A percentile compares a stretch with the other conserved stretches of the same genome.
Conservation (phyloP, 2,113 vertebrate genomes). For the Perca flavescens region DNA sequence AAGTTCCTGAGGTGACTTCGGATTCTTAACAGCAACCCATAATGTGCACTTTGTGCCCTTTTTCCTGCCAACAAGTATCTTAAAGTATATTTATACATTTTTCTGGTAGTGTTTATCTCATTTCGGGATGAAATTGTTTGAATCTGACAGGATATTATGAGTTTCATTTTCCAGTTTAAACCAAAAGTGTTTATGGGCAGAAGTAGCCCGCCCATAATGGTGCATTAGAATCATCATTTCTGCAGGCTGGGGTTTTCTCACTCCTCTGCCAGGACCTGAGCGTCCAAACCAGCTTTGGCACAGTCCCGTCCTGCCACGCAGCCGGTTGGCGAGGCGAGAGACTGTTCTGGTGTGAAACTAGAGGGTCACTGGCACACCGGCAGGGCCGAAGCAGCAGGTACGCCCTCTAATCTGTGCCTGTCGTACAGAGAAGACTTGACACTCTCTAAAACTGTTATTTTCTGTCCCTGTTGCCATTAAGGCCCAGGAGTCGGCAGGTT, state of each 20-base stretch:
- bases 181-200: not conserved
- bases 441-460: constrained; percentile 23
- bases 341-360: constrained; percentile 39
- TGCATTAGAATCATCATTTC: not conserved
- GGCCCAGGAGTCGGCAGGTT: constrained; percentile 3
- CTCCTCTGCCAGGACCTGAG: not conserved
- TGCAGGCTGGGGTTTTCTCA: not conserved
- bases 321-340: constrained; percentile 50
- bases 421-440: constrained; percentile 25
- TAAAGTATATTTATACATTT: not conserved
- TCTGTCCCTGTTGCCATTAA: constrained; percentile 23
- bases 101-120: not conserved
- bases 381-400: constrained; percentile 43
- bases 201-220: not conserved
- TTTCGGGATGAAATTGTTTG: not conserved
- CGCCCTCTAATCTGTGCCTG: constrained; percentile 33
- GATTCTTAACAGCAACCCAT: not conserved
- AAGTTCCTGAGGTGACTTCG: not conserved
- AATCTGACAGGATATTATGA: not conserved
- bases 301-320: not conserved
- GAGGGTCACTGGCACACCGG: constrained; percentile 10
- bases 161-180: not conserved
- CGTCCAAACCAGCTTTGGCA: not conserved
- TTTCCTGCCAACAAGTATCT: not conserved
- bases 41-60: not conserved